Conservation (phyloP, 2,113 vertebrate genomes). For the Sylvietta virens region DNA sequence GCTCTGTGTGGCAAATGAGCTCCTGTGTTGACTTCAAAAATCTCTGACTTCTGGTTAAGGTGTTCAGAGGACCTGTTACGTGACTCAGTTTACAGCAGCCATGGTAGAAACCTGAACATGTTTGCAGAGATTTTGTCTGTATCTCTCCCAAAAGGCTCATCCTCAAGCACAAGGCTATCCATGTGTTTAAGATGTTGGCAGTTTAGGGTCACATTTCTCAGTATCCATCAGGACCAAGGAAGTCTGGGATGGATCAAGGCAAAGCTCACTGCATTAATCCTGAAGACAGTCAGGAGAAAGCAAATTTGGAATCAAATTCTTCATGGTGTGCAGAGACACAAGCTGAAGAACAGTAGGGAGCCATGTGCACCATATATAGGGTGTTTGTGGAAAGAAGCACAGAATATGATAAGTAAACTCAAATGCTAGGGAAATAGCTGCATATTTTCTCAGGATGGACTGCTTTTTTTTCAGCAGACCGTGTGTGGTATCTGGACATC, state of each 20-base stretch:
- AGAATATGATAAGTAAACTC: background rate
- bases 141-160: background rate
- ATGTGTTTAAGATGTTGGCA: background rate
- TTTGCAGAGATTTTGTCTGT: background rate
- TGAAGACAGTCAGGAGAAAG: background rate
- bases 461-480: background rate
- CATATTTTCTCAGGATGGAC: background rate
- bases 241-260: background rate
- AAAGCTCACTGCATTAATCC: background rate
- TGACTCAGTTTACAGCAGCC: background rate
- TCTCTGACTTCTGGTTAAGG: background rate
- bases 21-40: background rate
- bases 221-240: background rate
- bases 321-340: background rate
- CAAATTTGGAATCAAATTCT: background rate
- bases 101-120: background rate
- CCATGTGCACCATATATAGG: background rate
- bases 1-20: background rate
- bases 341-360: background rate
- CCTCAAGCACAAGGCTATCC: background rate
- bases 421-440: background rate
- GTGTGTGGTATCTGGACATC: background rate
- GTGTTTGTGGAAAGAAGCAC: background rate
- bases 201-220: background rate
- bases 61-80: background rate